Conservation (phyloP, 2,797 vertebrate species). For the Neosilurus mollespiculum region DNA sequence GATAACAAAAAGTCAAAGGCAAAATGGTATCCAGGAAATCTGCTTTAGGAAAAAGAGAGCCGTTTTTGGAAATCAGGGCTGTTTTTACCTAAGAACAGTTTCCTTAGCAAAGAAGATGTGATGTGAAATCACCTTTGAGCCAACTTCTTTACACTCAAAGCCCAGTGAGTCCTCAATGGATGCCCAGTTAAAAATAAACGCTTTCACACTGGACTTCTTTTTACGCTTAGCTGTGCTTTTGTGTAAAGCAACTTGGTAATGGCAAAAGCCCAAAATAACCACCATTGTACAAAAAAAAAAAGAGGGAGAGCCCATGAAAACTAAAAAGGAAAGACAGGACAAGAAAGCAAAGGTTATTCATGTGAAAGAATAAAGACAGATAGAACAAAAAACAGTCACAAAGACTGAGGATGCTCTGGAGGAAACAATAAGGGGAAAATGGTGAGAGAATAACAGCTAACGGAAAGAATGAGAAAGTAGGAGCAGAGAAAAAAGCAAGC, state of each 20-base stretch:
- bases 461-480: conserved; percentile 3
- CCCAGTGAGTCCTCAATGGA: conserved; percentile 12
- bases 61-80: neutral
- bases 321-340: conserved; percentile 24
- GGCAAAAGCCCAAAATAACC: conserved; percentile 42
- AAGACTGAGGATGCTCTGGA: neutral
- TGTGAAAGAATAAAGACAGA: conserved; percentile 21
- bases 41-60: neutral
- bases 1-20: neutral
- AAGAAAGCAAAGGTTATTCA: conserved; percentile 20
- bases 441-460: neutral
- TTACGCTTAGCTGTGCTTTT: conserved; percentile 36
- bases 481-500: neutral
- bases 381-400: neutral
- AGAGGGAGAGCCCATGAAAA: conserved; percentile 10
- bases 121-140: conserved; percentile 30
- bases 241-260: conserved; percentile 19
- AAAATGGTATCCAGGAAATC: conserved; percentile 17
- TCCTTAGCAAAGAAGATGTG: conserved; percentile 5
- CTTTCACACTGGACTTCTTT: conserved; percentile 30
- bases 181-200: conserved; percentile 22
- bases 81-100: neutral
- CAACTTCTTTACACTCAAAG: conserved; percentile 15
- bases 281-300: conserved; percentile 2
- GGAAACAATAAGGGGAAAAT: neutral